Percentiles rank a stretch among this genome's conserved stretches.
Evolutionary conservation across 2,888 invertebrate species (phyloP).

Genomic region (Sarcophaga rosellei): DNA sequence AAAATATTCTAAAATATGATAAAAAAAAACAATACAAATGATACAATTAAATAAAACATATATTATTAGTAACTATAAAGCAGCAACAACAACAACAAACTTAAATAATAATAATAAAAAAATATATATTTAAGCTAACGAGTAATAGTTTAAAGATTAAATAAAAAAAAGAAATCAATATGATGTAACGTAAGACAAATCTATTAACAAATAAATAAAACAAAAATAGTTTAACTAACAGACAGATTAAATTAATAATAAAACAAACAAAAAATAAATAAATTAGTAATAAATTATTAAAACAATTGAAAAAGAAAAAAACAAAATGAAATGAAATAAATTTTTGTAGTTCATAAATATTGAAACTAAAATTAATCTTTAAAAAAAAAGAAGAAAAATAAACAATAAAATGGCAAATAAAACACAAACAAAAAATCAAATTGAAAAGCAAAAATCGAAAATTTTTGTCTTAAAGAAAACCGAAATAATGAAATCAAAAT

Average conservation of each 20-base stretch:
- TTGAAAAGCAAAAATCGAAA: not conserved
- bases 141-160: not conserved
- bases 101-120: not conserved
- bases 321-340: too few species aligned
- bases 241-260: too few species aligned
- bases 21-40: not conserved
- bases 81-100: not conserved
- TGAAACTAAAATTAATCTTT: too few species aligned
- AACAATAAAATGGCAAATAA: too few species aligned
- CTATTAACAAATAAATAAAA: not conserved
- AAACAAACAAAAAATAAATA: too few species aligned
- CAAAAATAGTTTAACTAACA: not conserved
- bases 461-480: slow-evolving; percentile 4
- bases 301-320: too few species aligned
- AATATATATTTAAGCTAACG: not conserved
- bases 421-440: too few species aligned
- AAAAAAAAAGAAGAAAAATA: too few species aligned
- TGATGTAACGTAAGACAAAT: not conserved
- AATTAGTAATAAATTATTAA: too few species aligned
- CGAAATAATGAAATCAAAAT: not conserved
- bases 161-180: not conserved
- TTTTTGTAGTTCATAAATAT: too few species aligned
- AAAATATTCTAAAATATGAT: not conserved
- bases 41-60: not conserved
- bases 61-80: not conserved